phyloP scores from a whole-genome alignment of 2,888 invertebrate genomes.

The Galerucella nymphaeae region DNA sequence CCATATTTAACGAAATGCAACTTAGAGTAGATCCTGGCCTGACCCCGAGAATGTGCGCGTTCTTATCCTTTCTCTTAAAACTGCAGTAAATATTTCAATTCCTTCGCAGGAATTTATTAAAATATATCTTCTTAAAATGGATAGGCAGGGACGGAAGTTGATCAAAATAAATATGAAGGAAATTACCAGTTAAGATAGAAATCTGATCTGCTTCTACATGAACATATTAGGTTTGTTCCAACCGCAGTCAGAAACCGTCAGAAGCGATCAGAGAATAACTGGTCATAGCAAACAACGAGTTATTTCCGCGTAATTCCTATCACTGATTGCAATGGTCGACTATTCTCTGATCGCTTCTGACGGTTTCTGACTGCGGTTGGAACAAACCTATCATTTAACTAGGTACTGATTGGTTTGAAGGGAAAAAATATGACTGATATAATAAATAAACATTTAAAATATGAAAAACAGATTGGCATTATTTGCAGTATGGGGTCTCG shows the following conservation, averaged over 20 bases:
- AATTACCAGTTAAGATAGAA: neutral
- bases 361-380: too few relatives aligned
- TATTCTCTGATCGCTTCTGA: too few relatives aligned
- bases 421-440: neutral
- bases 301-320: too few relatives aligned
- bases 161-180: constrained; percentile 17
- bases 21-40: constrained; percentile 23
- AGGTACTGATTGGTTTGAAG: neutral
- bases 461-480: too few relatives aligned
- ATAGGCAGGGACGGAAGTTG: constrained; percentile 10
- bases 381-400: neutral
- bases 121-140: constrained; percentile 22
- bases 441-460: neutral
- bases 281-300: too few relatives aligned
- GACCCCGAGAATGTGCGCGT: constrained; percentile 32
- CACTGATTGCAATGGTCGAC: too few relatives aligned
- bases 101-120: constrained; percentile 25
- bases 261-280: too few relatives aligned
- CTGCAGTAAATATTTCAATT: constrained; percentile 29
- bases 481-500: too few relatives aligned
- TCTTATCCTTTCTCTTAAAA: constrained; percentile 34
- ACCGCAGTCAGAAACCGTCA: too few relatives aligned
- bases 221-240: too few relatives aligned
- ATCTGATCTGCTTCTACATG: neutral
- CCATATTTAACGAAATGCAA: constrained; percentile 40